A percentile compares a stretch with the other conserved stretches of the same genome.
Evolutionary conservation across 2,113 vertebrate species (phyloP).

Genomic region (Nyctibius bracteatus): DNA sequence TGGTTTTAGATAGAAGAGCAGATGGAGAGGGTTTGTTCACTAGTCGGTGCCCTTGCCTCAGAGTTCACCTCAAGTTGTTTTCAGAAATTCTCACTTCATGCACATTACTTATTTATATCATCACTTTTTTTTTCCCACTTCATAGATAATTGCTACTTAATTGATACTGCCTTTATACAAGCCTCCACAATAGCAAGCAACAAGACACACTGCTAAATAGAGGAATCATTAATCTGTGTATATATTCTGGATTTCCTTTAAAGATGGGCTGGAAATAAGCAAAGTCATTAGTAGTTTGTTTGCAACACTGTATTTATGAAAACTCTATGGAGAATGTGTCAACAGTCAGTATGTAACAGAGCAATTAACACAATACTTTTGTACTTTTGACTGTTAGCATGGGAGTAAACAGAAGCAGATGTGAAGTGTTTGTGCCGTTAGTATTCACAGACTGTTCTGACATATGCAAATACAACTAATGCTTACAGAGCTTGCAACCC

Average conservation of each 20-base stretch:
- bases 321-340: slow-evolving; percentile 75
- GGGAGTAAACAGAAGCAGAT: slow-evolving; percentile 81
- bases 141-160: slow-evolving; percentile 79
- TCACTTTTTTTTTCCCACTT: slow-evolving; percentile 64
- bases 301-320: slow-evolving; percentile 76
- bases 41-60: slow-evolving; percentile 77
- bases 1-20: slow-evolving; percentile 49
- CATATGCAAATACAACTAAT: slow-evolving; percentile 76
- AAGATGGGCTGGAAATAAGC: slow-evolving; percentile 71
- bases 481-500: slow-evolving; percentile 59
- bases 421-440: slow-evolving; percentile 74
- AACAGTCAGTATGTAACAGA: slow-evolving; percentile 75
- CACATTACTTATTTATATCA: slow-evolving; percentile 78
- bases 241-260: slow-evolving; percentile 73
- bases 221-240: slow-evolving; percentile 74
- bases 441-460: slow-evolving; percentile 72
- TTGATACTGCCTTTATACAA: slow-evolving; percentile 74
- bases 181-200: slow-evolving; percentile 67
- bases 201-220: slow-evolving; percentile 72
- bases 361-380: slow-evolving; percentile 78
- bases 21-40: slow-evolving; percentile 58
- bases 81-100: slow-evolving; percentile 64
- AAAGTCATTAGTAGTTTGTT: slow-evolving; percentile 83
- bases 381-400: slow-evolving; percentile 73
- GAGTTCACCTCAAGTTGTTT: slow-evolving; percentile 70